These are phyloP conservation scores for Eleginops maclovinus DNA, from an alignment of 2,113 vertebrate genomes.

Conservation along the genomic window DNA sequence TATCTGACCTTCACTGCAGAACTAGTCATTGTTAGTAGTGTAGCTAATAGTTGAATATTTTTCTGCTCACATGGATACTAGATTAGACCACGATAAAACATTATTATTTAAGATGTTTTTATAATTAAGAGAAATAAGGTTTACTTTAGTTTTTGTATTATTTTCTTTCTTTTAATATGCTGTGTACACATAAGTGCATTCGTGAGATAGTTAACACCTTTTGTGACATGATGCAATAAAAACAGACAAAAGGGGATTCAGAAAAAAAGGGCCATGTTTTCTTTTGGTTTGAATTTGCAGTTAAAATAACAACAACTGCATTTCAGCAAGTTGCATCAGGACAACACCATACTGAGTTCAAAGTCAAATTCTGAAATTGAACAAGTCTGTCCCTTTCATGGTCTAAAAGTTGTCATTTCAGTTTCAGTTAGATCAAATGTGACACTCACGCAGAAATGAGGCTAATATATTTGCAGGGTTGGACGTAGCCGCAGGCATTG, in stretches of 20 bases:
- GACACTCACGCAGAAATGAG: constrained; percentile 37
- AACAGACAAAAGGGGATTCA: constrained; percentile 27
- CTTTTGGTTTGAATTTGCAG: constrained; percentile 55
- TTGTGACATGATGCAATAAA: constrained; percentile 61
- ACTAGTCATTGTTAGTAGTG: not conserved
- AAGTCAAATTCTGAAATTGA: constrained; percentile 61
- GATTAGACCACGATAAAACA: not conserved
- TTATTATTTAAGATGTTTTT: not conserved
- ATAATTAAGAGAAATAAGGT: not conserved
- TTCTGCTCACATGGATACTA: no score
- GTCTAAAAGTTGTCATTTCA: constrained; percentile 61
- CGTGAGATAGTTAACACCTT: constrained; percentile 3
- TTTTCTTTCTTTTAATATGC: constrained; percentile 3
- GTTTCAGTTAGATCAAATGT: constrained; percentile 51
- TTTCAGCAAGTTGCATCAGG: constrained; percentile 78
- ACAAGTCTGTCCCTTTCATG: constrained; percentile 60
- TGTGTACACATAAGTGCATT: constrained; percentile 21
- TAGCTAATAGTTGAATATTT: not conserved
- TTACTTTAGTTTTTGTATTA: not conserved
- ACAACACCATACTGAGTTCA: constrained; percentile 55
- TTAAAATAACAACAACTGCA: constrained; percentile 65
- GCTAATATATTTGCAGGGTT: constrained; percentile 31
- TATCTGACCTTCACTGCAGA: not conserved
- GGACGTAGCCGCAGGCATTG: constrained; percentile 15
- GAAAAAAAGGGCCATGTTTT: constrained; percentile 18